Evolutionary conservation across 2,113 vertebrate genomes (phyloP).

Genomic region (Tricholaema leucomelas): DNA sequence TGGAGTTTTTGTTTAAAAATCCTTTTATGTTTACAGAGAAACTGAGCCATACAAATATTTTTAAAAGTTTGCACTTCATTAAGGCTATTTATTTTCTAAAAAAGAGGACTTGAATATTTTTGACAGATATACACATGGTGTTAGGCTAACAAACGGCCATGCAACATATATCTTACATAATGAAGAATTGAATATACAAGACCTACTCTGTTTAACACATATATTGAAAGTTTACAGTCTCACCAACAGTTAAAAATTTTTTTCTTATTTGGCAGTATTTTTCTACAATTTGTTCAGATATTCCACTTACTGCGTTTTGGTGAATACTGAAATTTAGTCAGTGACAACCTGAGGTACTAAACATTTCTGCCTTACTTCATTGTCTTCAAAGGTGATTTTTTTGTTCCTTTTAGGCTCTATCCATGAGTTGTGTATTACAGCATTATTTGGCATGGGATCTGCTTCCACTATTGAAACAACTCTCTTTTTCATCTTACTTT

Average conservation of each 20-base stretch:
- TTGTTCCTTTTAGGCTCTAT: constrained; percentile 97
- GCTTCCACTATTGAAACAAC: constrained; percentile 98
- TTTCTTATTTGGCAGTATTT: constrained; percentile 78
- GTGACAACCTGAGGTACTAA: constrained; percentile 88
- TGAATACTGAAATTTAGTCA: constrained; percentile 73
- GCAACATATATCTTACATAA: constrained; percentile 80
- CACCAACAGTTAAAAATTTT: constrained; percentile 63
- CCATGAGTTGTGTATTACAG: constrained; percentile 98
- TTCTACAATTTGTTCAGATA: constrained; percentile 62
- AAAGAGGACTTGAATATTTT: constrained; percentile 79
- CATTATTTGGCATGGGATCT: constrained; percentile 93
- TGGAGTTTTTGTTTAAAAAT: constrained; percentile 59
- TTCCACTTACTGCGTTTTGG: constrained; percentile 53
- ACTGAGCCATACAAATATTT: constrained; percentile 66
- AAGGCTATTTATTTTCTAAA: constrained; percentile 83
- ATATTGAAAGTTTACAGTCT: constrained; percentile 78
- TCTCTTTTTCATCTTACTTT: constrained; percentile 99
- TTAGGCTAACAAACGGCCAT: constrained; percentile 81
- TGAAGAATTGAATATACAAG: constrained; percentile 77
- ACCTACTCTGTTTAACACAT: constrained; percentile 76
- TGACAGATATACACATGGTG: constrained; percentile 79
- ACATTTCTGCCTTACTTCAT: constrained; percentile 89
- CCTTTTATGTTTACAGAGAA: constrained; percentile 52
- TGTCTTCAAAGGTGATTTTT: constrained; percentile 92
- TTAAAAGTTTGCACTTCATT: constrained; percentile 77